Conservation (phyloP, 2,888 invertebrate genomes). For the Sepiola atlantica region DNA sequence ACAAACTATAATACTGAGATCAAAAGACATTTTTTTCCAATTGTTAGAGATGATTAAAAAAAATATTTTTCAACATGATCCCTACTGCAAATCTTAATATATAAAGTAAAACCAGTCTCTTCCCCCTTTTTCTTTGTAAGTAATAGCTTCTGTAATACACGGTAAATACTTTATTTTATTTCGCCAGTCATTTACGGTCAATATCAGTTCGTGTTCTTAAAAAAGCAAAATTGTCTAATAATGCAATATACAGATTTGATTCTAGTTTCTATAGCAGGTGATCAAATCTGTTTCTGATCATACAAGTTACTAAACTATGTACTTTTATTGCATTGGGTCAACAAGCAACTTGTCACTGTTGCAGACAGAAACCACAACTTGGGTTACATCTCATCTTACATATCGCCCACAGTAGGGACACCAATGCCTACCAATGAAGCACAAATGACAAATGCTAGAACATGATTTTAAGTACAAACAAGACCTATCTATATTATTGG, state of each 20-base stretch:
- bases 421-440: not conserved
- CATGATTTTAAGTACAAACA: not conserved
- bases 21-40: not conserved
- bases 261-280: too few relatives aligned
- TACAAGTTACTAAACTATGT: not conserved
- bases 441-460: not conserved
- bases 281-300: not conserved
- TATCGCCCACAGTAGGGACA: not conserved
- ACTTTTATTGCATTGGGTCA: not conserved
- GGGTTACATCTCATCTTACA: not conserved
- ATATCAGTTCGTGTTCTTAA: too few relatives aligned
- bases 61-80: not conserved
- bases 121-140: too few relatives aligned
- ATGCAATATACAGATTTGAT: too few relatives aligned
- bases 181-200: too few relatives aligned
- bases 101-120: too few relatives aligned
- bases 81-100: not conserved
- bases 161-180: too few relatives aligned
- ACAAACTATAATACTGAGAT: not conserved
- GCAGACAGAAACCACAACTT: not conserved
- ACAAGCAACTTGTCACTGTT: conserved; percentile 8
- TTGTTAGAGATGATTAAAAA: not conserved
- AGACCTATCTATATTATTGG: too few relatives aligned
- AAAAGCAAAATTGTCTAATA: too few relatives aligned
- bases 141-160: too few relatives aligned